Evolutionary conservation across 2,888 invertebrate genomes (phyloP).

Genomic region (Endotricha flammealis): DNA sequence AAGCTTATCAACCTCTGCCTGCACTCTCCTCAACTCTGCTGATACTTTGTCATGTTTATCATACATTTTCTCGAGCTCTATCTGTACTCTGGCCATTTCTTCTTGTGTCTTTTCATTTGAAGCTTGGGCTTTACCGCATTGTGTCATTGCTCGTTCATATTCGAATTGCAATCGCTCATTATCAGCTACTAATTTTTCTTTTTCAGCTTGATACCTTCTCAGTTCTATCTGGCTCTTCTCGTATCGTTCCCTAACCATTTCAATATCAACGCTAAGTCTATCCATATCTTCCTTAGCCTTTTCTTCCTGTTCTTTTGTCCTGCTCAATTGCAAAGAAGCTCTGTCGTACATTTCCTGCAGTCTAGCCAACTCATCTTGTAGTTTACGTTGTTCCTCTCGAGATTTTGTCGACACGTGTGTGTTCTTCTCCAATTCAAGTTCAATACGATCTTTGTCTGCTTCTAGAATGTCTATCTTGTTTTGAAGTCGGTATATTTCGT

Average conservation of each 20-base stretch:
- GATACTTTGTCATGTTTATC: slow-evolving; percentile 93
- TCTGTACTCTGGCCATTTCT: slow-evolving; percentile 90
- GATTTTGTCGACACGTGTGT: slow-evolving; percentile 87
- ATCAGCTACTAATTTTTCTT: slow-evolving; percentile 91
- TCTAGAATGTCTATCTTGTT: slow-evolving; percentile 92
- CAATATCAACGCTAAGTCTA: slow-evolving; percentile 86
- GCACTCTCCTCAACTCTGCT: slow-evolving; percentile 88
- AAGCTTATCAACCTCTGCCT: slow-evolving; percentile 85
- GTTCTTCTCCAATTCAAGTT: slow-evolving; percentile 91
- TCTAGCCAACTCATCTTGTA: slow-evolving; percentile 91
- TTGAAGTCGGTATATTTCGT: slow-evolving; percentile 92
- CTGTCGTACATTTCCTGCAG: slow-evolving; percentile 94
- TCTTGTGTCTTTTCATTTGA: slow-evolving; percentile 93
- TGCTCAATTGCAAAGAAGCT: slow-evolving; percentile 88
- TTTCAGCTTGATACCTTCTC: slow-evolving; percentile 88
- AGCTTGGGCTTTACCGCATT: slow-evolving; percentile 89
- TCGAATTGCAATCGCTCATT: slow-evolving; percentile 91
- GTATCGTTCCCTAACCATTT: slow-evolving; percentile 92
- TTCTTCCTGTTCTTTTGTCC: slow-evolving; percentile 94
- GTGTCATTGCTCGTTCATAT: slow-evolving; percentile 90
- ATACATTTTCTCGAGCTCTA: slow-evolving; percentile 93
- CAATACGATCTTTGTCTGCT: slow-evolving; percentile 91
- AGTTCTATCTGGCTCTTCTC: slow-evolving; percentile 93
- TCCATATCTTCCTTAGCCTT: slow-evolving; percentile 92
- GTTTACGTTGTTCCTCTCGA: slow-evolving; percentile 90